Base-by-base conservation (phyloP, 2,888 invertebrate species). In the Drosophila dives region DNA sequence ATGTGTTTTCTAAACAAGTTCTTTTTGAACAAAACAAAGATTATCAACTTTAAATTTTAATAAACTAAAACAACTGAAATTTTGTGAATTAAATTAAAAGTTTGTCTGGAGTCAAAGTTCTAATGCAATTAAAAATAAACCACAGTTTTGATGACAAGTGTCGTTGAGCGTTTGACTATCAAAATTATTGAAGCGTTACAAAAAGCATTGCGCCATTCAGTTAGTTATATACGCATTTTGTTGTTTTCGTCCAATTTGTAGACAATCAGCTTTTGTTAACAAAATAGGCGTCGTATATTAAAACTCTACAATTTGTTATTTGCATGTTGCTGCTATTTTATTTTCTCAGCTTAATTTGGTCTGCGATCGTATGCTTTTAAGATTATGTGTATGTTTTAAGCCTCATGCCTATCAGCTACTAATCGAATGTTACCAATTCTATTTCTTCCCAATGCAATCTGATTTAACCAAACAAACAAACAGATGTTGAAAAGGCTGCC, bases 401-500 rank as follows among this genome's bases (percentile, higher is more conserved):
- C 55, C 32, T 50, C 55, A 32, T 40, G 62, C 11, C 60, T 64
- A 54, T 69, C 49, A 56, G 62, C 67, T 64, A 72, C 82, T 86
- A 86, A 89, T 80, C 72, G 70, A 81, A 82, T 89, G 82, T 74
- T 72, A 72, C 51, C 69, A 72, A 73, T 77, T 75, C 65, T 88
- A 38, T 76, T 72, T 80, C 58, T 68, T 61, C 67, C 53, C 67
- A 70, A 60, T 61, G 70, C 80, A 45, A 75, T 36, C 42, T 54
- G 42, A 71, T 59, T 51, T 65, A 81, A 86, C 45, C 58, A 69
- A 81, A 53, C 32, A 42, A 20, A 53, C 58, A 45, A 33, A 76
- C 76, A 88, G 87, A 89, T 90, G 81, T 87, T 88, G 67, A 90
- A 77, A 72, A 61, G 64, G 73, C 72, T 77, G 75, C 62, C 72